Conservation (phyloP, 2,113 vertebrate species). For the Cephalopholis sonnerati region DNA sequence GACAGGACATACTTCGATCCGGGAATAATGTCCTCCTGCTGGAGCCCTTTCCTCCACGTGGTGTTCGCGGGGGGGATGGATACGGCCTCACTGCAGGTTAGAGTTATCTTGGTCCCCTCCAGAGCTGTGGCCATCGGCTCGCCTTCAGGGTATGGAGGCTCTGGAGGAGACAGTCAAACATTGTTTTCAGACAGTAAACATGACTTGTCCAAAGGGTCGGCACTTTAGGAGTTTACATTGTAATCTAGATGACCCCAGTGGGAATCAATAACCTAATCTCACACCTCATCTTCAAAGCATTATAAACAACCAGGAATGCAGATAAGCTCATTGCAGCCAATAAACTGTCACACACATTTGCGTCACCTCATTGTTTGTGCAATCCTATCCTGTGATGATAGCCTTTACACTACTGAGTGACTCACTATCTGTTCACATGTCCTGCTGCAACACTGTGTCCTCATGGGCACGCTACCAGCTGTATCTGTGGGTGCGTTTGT, state of each 20-base stretch:
- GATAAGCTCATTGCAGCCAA: neutral
- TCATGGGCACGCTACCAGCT: neutral
- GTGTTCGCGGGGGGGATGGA: constrained; percentile 86
- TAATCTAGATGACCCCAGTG: neutral
- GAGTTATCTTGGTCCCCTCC: constrained; percentile 80
- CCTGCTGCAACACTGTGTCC: neutral
- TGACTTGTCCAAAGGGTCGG: neutral
- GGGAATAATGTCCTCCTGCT: constrained; percentile 71
- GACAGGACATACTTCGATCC: constrained; percentile 82
- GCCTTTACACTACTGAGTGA: constrained; percentile 16
- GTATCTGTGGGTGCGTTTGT: neutral
- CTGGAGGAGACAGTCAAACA: constrained; percentile 74
- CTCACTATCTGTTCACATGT: constrained; percentile 16
- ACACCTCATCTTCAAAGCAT: neutral
- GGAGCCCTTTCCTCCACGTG: constrained; percentile 86
- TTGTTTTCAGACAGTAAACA: neutral
- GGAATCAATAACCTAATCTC: neutral
- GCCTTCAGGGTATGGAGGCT: constrained; percentile 82
- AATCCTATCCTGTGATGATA: constrained; percentile 4
- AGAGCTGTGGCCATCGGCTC: constrained; percentile 87
- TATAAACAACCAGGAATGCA: neutral
- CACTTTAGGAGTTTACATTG: neutral
- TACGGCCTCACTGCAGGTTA: constrained; percentile 83
- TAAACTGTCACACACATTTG: neutral
- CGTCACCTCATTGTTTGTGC: neutral